Evolutionary conservation across 2,113 vertebrate species (phyloP).

Genomic region (Anhinga rufa): DNA sequence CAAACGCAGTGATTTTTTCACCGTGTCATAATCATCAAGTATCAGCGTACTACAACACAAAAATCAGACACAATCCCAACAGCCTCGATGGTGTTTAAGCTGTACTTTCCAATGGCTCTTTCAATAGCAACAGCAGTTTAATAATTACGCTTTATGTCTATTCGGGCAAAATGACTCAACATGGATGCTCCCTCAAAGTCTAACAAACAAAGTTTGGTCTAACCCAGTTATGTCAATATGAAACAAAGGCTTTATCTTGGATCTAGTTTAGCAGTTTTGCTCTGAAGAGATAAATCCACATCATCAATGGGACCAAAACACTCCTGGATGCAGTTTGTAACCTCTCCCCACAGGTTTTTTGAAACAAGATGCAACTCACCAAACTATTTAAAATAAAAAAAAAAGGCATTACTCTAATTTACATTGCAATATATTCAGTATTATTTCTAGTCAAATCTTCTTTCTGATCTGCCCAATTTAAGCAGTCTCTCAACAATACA

Average conservation of each 20-base stretch:
- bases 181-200: constrained; percentile 28
- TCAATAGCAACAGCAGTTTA: constrained; percentile 53
- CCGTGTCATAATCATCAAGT: neutral
- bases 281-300: constrained; percentile 63
- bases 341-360: neutral
- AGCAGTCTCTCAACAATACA: neutral
- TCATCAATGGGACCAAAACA: constrained; percentile 56
- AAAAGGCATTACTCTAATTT: neutral
- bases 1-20: neutral
- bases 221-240: constrained; percentile 71
- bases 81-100: neutral
- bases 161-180: constrained; percentile 62
- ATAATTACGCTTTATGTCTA: constrained; percentile 62
- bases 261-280: constrained; percentile 62
- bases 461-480: neutral
- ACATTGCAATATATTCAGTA: neutral
- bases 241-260: constrained; percentile 72
- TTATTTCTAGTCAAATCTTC: neutral
- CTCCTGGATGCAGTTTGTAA: constrained; percentile 51
- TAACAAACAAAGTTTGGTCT: constrained; percentile 69
- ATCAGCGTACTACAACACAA: neutral
- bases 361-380: constrained; percentile 11
- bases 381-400: neutral
- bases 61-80: neutral
- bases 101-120: constrained; percentile 15